Conservation (phyloP, 2,888 invertebrate species). For the Melieria omissa region DNA sequence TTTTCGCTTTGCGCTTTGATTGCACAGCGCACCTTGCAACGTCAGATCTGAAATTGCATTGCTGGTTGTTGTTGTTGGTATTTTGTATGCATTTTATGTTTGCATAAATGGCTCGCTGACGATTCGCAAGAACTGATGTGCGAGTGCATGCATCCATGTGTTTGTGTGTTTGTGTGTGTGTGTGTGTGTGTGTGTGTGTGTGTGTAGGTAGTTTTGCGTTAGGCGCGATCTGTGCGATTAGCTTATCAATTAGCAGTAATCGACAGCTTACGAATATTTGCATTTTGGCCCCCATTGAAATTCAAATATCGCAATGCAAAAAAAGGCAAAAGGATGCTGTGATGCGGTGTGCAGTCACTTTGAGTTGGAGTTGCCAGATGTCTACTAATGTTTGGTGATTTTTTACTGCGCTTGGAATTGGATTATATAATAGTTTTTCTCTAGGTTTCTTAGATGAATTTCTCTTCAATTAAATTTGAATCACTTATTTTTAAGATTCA, state of each 20-base stretch:
- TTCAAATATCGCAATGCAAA: background rate
- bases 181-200: background rate
- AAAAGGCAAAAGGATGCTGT: too few relatives aligned
- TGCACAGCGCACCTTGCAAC: background rate
- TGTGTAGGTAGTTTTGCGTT: background rate
- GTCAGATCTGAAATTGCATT: conserved; percentile 28
- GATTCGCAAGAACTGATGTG: conserved; percentile 24
- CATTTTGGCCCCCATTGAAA: background rate
- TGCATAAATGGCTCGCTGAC: conserved; percentile 12
- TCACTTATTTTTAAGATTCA: too few relatives aligned
- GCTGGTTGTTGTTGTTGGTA: conserved; percentile 15
- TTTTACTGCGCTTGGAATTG: too few relatives aligned
- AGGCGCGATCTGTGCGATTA: conserved; percentile 11
- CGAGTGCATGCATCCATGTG: conserved; percentile 23
- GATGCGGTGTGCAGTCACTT: too few relatives aligned
- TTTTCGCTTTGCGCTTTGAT: conserved; percentile 10
- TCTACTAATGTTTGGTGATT: too few relatives aligned
- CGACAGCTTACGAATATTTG: conserved; percentile 27
- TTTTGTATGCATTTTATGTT: too few relatives aligned
- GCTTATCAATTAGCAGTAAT: conserved; percentile 33
- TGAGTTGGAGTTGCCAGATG: too few relatives aligned
- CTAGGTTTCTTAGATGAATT: too few relatives aligned
- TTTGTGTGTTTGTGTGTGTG: conserved; percentile 5
- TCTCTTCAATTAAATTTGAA: too few relatives aligned
- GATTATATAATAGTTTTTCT: too few relatives aligned